These are phyloP conservation scores for Enteromius argenteus DNA, from an alignment of 2,797 vertebrate genomes.

Conservation along the genomic window DNA sequence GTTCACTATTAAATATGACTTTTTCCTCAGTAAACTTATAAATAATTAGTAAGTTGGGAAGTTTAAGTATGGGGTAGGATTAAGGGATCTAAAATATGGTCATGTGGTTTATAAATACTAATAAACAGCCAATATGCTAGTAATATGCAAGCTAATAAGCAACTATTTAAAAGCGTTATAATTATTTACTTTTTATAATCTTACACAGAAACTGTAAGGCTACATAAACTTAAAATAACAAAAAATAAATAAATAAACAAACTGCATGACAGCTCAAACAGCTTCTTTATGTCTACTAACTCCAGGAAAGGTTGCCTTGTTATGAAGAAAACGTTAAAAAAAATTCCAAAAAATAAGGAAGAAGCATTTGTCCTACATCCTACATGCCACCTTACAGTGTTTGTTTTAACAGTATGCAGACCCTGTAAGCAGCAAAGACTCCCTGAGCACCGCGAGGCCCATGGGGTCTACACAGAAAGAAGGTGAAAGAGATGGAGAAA, in stretches of 20 bases:
- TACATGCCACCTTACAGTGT: neutral
- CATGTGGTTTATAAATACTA: neutral
- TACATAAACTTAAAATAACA: neutral
- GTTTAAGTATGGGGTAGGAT: too few relatives aligned
- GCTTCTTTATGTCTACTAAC: neutral
- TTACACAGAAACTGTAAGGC: neutral
- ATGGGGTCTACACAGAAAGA: neutral
- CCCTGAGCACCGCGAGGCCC: conserved; percentile 6
- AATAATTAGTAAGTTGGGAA: too few relatives aligned
- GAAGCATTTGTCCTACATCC: neutral
- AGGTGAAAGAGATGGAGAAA: conserved; percentile 19
- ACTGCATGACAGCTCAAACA: neutral
- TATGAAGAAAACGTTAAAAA: neutral
- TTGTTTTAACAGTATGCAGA: neutral
- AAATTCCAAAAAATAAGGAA: neutral
- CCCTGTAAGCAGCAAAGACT: neutral
- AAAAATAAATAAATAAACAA: neutral
- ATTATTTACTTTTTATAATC: neutral
- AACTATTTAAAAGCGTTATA: neutral
- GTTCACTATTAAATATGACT: too few relatives aligned
- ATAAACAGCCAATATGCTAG: neutral
- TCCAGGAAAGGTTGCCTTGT: neutral
- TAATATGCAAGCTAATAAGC: neutral
- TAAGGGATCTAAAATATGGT: neutral
- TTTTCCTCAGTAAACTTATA: too few relatives aligned